A percentile compares a stretch with the other conserved stretches of the same genome.
Evolutionary conservation across 2,113 vertebrate species (phyloP).

Genomic region (Notarius quadriscutis): DNA sequence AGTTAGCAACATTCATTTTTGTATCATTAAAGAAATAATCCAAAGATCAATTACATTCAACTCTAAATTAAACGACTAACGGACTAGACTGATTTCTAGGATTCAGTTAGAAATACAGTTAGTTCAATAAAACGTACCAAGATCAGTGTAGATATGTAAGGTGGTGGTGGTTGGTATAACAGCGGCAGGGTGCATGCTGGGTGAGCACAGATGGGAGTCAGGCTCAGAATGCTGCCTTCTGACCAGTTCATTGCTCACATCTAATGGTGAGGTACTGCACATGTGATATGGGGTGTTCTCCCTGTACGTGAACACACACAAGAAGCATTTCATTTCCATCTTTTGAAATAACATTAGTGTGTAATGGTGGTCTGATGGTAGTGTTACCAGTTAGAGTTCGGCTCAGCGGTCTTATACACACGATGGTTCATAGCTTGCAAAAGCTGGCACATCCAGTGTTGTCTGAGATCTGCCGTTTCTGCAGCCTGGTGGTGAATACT

Average conservation of each 20-base stretch:
- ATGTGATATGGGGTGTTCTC: neutral
- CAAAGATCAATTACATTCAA: neutral
- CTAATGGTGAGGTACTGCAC: neutral
- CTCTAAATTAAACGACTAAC: neutral
- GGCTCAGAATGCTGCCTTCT: neutral
- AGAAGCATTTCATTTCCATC: neutral
- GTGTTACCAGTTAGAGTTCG: constrained; percentile 55
- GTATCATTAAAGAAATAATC: neutral
- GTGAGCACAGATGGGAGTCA: neutral
- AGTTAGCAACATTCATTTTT: neutral
- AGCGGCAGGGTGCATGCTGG: neutral
- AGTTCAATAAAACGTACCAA: neutral
- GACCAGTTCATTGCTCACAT: neutral
- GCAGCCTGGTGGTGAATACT: constrained; percentile 61
- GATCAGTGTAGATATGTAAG: neutral
- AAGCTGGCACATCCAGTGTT: constrained; percentile 68
- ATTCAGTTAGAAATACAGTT: neutral
- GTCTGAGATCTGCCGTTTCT: constrained; percentile 65
- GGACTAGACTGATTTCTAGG: neutral
- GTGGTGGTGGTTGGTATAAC: neutral
- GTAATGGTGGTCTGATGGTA: neutral
- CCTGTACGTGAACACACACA: constrained; percentile 3
- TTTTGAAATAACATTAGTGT: neutral
- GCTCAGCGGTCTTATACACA: neutral
- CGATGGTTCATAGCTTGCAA: constrained; percentile 72